Conservation (phyloP, 1,140 invertebrate genomes). For the Pachyrhynchus sulphureomaculatus region DNA sequence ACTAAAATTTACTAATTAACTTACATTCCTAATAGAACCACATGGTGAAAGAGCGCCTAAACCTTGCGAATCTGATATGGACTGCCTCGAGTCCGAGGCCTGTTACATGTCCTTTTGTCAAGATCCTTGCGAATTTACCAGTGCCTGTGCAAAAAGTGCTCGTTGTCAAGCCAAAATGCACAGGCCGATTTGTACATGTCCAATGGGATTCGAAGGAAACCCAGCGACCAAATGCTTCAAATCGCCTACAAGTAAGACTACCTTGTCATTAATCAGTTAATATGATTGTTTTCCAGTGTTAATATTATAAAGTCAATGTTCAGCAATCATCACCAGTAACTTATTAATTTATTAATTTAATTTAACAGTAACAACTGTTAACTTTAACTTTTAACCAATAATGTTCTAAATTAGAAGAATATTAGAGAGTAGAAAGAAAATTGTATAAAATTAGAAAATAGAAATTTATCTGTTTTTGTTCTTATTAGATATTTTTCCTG, state of each 20-base stretch:
- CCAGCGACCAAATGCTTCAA: conserved; percentile 72
- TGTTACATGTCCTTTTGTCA: conserved; percentile 73
- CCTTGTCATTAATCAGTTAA: neutral
- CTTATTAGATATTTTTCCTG: neutral
- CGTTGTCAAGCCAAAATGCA: conserved; percentile 73
- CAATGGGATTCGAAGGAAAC: conserved; percentile 72
- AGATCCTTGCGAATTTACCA: conserved; percentile 72
- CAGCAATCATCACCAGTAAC: neutral
- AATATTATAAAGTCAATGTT: too few relatives aligned
- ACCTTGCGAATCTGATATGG: conserved; percentile 71
- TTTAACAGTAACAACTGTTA: neutral
- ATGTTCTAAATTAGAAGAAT: conserved; percentile 4
- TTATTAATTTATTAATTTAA: neutral
- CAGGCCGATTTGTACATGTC: conserved; percentile 75
- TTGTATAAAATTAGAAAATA: neutral
- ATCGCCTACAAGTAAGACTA: conserved; percentile 68
- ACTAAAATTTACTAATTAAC: conserved; percentile 28
- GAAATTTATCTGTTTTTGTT: neutral
- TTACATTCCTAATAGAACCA: conserved; percentile 58
- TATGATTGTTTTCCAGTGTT: neutral
- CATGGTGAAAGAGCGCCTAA: conserved; percentile 64
- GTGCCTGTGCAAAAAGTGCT: conserved; percentile 69
- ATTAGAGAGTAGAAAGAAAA: neutral
- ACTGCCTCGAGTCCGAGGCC: conserved; percentile 72
- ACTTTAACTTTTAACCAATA: conserved; percentile 1